Percentiles rank a stretch among this genome's conserved stretches.
Evolutionary conservation across 2,113 vertebrate genomes (phyloP).

Genomic region (Meriones unguiculatus): DNA sequence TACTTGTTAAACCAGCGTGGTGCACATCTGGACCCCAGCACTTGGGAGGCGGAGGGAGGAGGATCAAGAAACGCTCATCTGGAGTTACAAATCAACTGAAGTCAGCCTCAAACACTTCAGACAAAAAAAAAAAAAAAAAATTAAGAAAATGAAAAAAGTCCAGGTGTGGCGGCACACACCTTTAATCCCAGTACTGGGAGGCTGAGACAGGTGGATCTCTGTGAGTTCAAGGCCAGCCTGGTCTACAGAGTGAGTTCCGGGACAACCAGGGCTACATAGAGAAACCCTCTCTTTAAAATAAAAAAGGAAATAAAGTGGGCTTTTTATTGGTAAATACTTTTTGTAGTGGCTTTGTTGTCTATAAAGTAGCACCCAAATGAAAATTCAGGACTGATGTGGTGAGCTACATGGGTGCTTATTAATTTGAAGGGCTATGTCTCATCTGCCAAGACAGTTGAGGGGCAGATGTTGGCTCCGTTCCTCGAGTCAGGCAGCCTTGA

Average conservation of each 20-base stretch:
- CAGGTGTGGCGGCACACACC: fast-evolving
- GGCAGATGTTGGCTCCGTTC: background rate
- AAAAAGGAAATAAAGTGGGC: background rate
- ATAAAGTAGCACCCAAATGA: background rate
- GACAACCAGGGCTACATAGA: background rate
- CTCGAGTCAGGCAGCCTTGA: background rate
- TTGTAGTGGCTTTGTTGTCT: background rate
- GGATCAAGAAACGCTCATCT: background rate
- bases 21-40: background rate
- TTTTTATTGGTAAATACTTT: background rate
- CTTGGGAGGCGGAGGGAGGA: background rate
- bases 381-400: background rate
- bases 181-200: background rate
- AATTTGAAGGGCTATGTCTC: background rate
- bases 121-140: too few relatives aligned
- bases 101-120: too few relatives aligned
- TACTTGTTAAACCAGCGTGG: too few relatives aligned
- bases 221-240: background rate
- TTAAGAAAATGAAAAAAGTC: background rate
- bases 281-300: background rate
- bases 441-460: background rate
- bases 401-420: background rate
- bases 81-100: background rate
- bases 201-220: background rate
- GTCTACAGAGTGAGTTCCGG: background rate